Evolutionary conservation across 2,797 vertebrate species (phyloP), one percentile per base, ranked within the genome.

Genomic region (Amphiprion clarkii): DNA sequence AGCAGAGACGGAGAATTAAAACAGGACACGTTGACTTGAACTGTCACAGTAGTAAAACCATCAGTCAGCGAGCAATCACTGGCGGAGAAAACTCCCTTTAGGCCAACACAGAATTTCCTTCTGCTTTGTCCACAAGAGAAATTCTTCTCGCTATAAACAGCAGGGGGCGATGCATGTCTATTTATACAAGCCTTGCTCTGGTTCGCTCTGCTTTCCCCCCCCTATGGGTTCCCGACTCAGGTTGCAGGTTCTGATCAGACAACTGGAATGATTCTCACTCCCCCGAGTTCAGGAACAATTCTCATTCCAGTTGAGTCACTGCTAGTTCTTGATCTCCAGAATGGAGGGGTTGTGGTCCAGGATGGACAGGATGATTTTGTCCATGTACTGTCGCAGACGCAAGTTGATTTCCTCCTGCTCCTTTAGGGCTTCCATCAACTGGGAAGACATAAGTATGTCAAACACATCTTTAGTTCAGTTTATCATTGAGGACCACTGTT

Each of bases 391-490:
- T 44, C 98, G 93, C 74, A 99, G 94, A 17, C 98, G 96, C 62
- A 94, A 89, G 86, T 99, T 99, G 79, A 99, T 99, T 87, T 99
- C 98, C 79, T 99, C 98, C 89, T 99, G 98, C 76, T 99, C 97
- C 92, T 97, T 98, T 53, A 99, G 94, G 78, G 98, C 98, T 87
- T 99, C 98, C 97, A 99, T 97, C 66, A 99, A 91, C 98, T 99
- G 91, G 3, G 84, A 92, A 72, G 61, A 86, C 25, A 88, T 33
- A 71, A 29, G 9, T 2, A 68, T 0, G 6, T 63, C 27, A 79
- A 23, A 55, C 7, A 36, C 52, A 54, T 44, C 21, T 67, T 60
- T 0, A 53, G 48, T 60, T 55, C 3, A 53, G 1, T 53, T 49
- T 5, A 44, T 39, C 12, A 71, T 13, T 9, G 11, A 67, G n/a